Evolutionary conservation across 23 tunicate genomes (phyloP), one percentile per base, ranked within the genome.

Genomic region (Pegea sp.): DNA sequence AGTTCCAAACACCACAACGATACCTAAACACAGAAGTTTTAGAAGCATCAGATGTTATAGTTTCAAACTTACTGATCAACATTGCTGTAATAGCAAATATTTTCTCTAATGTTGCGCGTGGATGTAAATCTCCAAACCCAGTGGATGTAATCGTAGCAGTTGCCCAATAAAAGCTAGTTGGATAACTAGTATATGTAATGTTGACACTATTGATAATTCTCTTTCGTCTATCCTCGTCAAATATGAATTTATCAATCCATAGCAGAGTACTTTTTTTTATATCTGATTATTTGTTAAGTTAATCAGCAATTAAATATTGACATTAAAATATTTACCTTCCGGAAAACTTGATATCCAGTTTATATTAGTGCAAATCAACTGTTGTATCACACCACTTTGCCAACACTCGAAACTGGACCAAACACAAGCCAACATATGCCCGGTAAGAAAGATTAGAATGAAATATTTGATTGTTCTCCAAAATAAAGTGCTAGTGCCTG

Each of bases 101-200:
- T 57, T 84, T 84, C 62, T 84, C 95, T 0, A 61, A 21, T 11
- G 64, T 29, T 28, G 84, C 74, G 51, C 43, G 63, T 0, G 95
- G 78, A 33, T 69, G 81, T 5, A 84, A 44, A 46, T 84, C 95
- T 16, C 95, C 95, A 57, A 67, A 84, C 13, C 95, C 95, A 42
- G 95, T 84, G 1, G 84, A 84, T 2, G 81, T 67, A 4, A 69
- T 61, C 13, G 95, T 73, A 1, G 81, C 76, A 21, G 95, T 43
- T 2, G 95, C 60, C 95, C 95, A 84, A 51, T 84, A 84, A 30
- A 84, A 48, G 56, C 95, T 84, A 19, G 81, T 74, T 1, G 69
- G 52, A 63, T 84, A 84, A 18, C 76, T 67, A 30, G 46, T 38
- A n/a, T n/a, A n/a, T n/a, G n/a, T n/a, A n/a, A n/a, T n/a, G n/a